Base-by-base conservation (phyloP, 2,797 vertebrate species). In the Huso huso region DNA sequence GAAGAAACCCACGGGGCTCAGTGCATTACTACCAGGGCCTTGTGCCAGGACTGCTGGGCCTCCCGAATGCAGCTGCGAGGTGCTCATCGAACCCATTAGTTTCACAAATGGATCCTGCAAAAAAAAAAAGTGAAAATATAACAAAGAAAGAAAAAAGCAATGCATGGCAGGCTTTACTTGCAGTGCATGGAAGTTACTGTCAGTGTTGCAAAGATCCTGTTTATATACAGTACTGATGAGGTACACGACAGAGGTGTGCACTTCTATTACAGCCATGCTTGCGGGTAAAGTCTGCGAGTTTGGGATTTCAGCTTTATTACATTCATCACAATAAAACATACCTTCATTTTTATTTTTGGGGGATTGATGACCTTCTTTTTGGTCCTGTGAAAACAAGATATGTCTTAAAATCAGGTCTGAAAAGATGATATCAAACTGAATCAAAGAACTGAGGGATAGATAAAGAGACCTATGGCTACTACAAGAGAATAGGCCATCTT, bases 271-370 rank as follows among this genome's bases (percentile, higher is more conserved):
- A 37, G 37, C 37, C 4, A 37, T 37, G 37, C 37, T 37, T 37
- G n/a, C n/a, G 37, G 37, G 37, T 37, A 37, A 37, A 37, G 37
- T 37, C 37, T 37, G 37, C 37, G 37, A 37, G 37, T 37, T 37
- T 37, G 37, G 37, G 37, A 37, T 37, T 37, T 37, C 37, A 37
- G 37, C 37, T 37, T 37, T 4, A 37, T 5, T 37, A 37, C 37
- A 37, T 37, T 37, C 37, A 37, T 37, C 37, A 37, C 37, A 37
- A 68, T 53, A 49, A 60, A n/a, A 50, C 66, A 68, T 80, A 92
- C 90, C 89, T 92, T 92, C 67, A 78, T 75, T 72, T 90, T 91
- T 70, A 83, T 71, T 77, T 90, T 92, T 2, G 87, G 63, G 68
- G 87, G 72, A 55, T 76, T 73, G 55, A 83, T 73, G 9, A 87